These are phyloP conservation scores for Digitonthophagus gazella DNA, from an alignment of 2,888 invertebrate genomes.

Conservation along the genomic window DNA sequence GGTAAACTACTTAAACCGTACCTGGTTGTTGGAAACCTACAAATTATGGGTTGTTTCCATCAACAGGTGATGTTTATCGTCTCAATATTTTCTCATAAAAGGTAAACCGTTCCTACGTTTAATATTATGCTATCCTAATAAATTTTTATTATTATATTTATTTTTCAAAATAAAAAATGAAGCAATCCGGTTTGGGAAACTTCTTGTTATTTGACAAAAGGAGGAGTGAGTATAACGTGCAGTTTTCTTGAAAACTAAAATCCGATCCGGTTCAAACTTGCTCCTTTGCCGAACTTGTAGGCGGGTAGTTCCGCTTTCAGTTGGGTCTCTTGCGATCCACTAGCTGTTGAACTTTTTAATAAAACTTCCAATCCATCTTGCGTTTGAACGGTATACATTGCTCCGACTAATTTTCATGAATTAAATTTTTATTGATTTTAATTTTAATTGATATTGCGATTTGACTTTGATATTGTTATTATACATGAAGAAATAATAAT, in stretches of 20 bases:
- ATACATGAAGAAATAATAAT: neutral
- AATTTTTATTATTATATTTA: too few relatives aligned
- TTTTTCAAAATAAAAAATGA: too few relatives aligned
- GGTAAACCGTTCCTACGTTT: too few relatives aligned
- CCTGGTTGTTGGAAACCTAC: too few relatives aligned
- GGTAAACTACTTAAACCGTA: neutral
- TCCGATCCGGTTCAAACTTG: neutral
- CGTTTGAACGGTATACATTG: neutral
- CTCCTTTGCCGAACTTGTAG: neutral
- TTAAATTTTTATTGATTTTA: neutral
- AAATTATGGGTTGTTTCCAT: too few relatives aligned
- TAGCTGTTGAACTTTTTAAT: neutral
- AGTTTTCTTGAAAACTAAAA: neutral
- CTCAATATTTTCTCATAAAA: too few relatives aligned
- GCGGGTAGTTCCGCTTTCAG: too few relatives aligned
- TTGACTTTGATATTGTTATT: neutral
- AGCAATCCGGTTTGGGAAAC: too few relatives aligned
- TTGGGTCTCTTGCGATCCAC: neutral
- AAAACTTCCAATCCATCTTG: neutral
- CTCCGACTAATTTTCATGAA: neutral
- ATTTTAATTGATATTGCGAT: neutral
- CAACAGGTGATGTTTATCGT: too few relatives aligned
- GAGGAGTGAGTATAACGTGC: neutral
- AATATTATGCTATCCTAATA: too few relatives aligned
- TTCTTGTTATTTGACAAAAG: neutral